Evolutionary conservation across 2,797 vertebrate species (phyloP).

Genomic region (Dromococcyx pavoninus): DNA sequence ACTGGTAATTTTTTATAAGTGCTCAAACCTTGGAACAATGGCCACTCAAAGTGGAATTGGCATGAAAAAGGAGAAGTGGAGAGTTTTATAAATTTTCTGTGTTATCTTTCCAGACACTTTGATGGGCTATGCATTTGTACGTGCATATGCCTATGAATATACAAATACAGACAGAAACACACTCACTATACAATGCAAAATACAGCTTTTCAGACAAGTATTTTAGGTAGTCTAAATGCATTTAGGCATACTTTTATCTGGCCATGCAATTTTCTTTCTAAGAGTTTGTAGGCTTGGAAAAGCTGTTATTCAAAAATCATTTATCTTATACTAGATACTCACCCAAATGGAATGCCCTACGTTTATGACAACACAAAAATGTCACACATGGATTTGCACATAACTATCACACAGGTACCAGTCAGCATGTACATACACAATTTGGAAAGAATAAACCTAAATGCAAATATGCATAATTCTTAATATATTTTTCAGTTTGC

Average conservation of each 20-base stretch:
- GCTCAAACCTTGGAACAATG: not conserved
- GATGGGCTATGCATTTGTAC: not conserved
- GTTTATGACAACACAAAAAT: not conserved
- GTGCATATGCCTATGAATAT: not conserved
- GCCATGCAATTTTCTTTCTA: not conserved
- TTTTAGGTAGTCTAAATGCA: not conserved
- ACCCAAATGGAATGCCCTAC: not conserved
- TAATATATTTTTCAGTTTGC: not conserved
- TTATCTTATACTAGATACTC: not conserved
- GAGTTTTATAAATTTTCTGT: not conserved
- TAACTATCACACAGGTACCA: not conserved
- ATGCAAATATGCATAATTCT: not conserved
- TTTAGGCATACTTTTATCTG: not conserved
- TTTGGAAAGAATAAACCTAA: not conserved
- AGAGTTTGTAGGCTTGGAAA: not conserved
- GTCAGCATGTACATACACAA: not conserved
- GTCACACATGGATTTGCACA: not conserved
- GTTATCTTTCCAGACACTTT: not conserved
- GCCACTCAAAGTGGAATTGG: not conserved
- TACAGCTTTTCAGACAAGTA: not conserved
- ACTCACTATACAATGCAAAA: not conserved
- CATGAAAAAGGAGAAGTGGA: not conserved
- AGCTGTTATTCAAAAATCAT: not conserved
- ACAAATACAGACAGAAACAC: not conserved
- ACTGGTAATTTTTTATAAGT: not conserved